Conservation (phyloP, 2,797 vertebrate genomes). For the Peromyscus eremicus region DNA sequence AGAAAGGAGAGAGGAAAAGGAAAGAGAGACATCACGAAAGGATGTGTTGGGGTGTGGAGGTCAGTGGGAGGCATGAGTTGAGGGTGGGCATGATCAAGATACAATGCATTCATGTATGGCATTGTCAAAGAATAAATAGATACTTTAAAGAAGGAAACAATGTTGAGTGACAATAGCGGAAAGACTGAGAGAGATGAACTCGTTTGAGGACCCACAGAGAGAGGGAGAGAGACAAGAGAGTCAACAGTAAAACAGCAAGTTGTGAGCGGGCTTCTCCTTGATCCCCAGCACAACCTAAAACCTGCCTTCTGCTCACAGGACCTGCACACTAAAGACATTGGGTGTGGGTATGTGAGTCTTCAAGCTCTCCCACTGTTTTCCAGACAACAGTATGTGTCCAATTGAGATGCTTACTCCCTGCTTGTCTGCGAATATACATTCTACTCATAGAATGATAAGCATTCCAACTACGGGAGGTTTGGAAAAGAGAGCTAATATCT, state of each 20-base stretch:
- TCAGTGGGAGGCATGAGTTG: neutral
- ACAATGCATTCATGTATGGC: neutral
- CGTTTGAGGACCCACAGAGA: neutral
- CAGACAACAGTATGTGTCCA: neutral
- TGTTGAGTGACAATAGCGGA: neutral
- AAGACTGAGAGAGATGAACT: neutral
- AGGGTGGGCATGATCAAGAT: neutral
- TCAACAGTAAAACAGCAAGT: rapidly evolving
- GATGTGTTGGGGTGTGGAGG: neutral
- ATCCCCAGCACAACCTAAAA: neutral
- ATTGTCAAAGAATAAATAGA: neutral
- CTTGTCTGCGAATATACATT: neutral
- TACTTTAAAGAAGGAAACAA: neutral
- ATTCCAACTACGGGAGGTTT: neutral
- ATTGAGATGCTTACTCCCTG: neutral
- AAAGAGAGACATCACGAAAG: too few species aligned
- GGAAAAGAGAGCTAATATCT: constrained; percentile 29
- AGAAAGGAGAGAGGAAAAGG: neutral
- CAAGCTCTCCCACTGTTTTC: neutral
- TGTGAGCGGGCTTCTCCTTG: neutral
- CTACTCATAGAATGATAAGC: neutral
- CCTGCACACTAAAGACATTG: neutral
- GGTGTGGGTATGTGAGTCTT: neutral
- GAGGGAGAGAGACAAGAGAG: neutral
- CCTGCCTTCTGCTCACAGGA: neutral